Evolutionary conservation across 2,888 invertebrate genomes (phyloP).

Genomic region (Agrochola lychnidis): DNA sequence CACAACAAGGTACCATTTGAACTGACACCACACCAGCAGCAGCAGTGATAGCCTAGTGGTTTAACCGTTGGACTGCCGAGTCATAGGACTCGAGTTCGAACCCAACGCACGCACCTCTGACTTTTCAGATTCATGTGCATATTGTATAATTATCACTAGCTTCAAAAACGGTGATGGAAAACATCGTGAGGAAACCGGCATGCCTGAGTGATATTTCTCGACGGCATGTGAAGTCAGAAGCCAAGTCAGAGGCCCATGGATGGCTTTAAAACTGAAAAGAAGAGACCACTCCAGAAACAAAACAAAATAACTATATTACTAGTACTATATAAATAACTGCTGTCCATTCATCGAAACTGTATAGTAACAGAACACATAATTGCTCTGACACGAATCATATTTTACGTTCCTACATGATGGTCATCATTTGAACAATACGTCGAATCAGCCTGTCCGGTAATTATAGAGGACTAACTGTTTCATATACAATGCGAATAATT

Average conservation of each 20-base stretch:
- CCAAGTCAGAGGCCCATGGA: no score
- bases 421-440: constrained; percentile 87
- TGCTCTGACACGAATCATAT: constrained; percentile 68
- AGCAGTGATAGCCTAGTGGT: no score
- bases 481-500: constrained; percentile 88
- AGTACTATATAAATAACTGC: constrained; percentile 44
- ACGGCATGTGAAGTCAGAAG: no score
- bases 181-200: no score
- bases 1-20: background rate
- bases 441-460: constrained; percentile 85
- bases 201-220: no score
- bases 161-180: no score
- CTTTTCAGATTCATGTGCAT: no score
- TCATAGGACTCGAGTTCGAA: no score
- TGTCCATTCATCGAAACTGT: constrained; percentile 63
- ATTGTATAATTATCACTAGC: no score
- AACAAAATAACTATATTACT: constrained; percentile 59
- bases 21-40: background rate
- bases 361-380: constrained; percentile 64
- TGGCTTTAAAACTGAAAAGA: no score
- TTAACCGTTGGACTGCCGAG: no score
- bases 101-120: no score
- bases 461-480: constrained; percentile 86
- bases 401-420: constrained; percentile 69
- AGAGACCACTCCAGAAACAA: constrained; percentile 12